Conservation (phyloP, 2,888 invertebrate genomes). For the Argyra leucocephala region DNA sequence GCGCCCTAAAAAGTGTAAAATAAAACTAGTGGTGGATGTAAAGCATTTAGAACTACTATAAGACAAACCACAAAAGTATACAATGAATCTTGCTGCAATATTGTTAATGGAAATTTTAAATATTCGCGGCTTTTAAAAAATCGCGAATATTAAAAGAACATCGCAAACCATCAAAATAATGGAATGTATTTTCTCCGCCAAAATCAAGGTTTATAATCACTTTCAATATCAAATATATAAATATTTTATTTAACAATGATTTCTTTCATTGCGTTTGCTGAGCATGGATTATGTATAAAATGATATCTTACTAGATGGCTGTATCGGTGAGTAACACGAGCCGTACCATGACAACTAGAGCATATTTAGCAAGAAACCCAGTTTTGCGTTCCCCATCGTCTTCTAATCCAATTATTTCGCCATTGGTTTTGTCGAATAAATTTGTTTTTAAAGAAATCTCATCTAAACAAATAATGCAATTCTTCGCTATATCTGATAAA, state of each 20-base stretch:
- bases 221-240: too few relatives aligned
- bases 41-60: too few relatives aligned
- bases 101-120: too few relatives aligned
- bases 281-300: background rate
- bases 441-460: conserved; percentile 7
- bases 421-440: background rate
- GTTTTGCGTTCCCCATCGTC: background rate
- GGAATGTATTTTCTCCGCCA: too few relatives aligned
- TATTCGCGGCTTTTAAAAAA: too few relatives aligned
- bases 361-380: background rate
- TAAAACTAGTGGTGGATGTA: too few relatives aligned
- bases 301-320: background rate
- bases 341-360: background rate
- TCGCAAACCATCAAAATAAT: too few relatives aligned
- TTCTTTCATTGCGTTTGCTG: background rate
- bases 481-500: background rate
- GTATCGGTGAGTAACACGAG: background rate
- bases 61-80: too few relatives aligned
- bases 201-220: too few relatives aligned
- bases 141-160: too few relatives aligned
- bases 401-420: background rate
- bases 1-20: too few relatives aligned
- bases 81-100: too few relatives aligned
- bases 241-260: background rate
- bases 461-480: conserved; percentile 8